Evolutionary conservation across 2,113 vertebrate genomes (phyloP).

Genomic region (Clarias gariepinus): DNA sequence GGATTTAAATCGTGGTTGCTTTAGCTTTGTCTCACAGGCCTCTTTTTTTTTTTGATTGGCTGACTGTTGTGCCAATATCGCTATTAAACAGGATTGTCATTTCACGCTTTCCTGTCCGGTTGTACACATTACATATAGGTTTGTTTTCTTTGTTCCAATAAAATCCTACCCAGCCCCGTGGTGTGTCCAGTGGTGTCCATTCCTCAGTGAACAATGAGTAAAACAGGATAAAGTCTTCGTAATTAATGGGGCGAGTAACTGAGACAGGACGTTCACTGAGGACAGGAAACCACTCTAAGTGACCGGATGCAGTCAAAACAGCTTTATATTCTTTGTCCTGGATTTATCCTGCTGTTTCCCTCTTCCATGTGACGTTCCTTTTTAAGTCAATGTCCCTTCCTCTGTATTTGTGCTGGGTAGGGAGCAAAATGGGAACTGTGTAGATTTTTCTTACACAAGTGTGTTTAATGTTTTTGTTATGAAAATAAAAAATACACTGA

Average conservation of each 20-base stretch:
- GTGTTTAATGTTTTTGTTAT: slow-evolving; percentile 76
- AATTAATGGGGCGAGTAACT: background rate
- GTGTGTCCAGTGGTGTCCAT: background rate
- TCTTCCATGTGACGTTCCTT: slow-evolving; percentile 18
- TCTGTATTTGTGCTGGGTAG: slow-evolving; percentile 52
- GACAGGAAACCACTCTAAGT: background rate
- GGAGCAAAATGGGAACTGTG: slow-evolving; percentile 61
- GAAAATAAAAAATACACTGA: slow-evolving; percentile 74
- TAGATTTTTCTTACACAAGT: slow-evolving; percentile 77
- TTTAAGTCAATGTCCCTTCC: slow-evolving; percentile 18
- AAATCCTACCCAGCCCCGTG: background rate
- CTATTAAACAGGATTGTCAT: slow-evolving; percentile 1
- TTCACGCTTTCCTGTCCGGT: slow-evolving; percentile 21
- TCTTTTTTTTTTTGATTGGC: background rate
- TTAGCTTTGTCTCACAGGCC: slow-evolving; percentile 11
- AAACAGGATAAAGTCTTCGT: background rate
- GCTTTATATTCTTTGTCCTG: background rate
- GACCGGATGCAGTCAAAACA: background rate
- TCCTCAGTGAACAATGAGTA: slow-evolving; percentile 8
- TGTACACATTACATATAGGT: background rate
- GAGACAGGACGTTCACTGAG: background rate
- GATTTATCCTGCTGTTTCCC: background rate
- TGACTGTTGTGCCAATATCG: background rate
- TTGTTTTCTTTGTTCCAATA: background rate
- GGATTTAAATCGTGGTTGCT: slow-evolving; percentile 19